These are phyloP conservation scores for Poecilobothrus nobilitatus DNA, from an alignment of 2,888 invertebrate species.

Conservation along the genomic window DNA sequence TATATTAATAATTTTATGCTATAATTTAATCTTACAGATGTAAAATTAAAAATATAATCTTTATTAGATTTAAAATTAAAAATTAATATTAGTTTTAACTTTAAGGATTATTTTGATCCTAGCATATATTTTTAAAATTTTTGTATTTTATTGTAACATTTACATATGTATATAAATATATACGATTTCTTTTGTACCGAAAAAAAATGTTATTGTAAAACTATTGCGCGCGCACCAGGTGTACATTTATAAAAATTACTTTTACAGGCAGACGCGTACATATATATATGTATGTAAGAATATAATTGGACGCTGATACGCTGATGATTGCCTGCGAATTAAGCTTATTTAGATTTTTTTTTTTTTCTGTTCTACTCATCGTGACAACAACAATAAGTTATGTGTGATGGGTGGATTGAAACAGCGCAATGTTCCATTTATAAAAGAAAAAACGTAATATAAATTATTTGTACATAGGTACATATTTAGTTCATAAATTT, in stretches of 20 bases:
- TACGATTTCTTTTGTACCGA: background rate
- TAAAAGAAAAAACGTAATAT: background rate
- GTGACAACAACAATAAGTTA: background rate
- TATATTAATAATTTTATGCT: no score
- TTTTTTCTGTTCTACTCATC: background rate
- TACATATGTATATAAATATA: no score
- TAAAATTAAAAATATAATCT: no score
- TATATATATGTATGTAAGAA: background rate
- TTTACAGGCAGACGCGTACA: background rate
- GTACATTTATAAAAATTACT: background rate
- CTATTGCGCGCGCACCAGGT: slow-evolving; percentile 3
- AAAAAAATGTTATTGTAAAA: background rate
- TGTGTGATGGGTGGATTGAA: background rate
- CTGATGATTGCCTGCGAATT: background rate
- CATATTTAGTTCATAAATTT: no score
- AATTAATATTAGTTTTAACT: no score
- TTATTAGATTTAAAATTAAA: no score
- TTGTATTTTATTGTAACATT: background rate
- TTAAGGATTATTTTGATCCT: no score
- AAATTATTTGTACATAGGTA: background rate
- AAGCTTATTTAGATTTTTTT: background rate
- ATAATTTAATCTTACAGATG: no score
- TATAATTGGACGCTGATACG: background rate
- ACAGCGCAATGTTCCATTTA: background rate
- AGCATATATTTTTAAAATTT: background rate